phyloP scores from a whole-genome alignment of 2,888 invertebrate species.

The Chorisops tibialis region DNA sequence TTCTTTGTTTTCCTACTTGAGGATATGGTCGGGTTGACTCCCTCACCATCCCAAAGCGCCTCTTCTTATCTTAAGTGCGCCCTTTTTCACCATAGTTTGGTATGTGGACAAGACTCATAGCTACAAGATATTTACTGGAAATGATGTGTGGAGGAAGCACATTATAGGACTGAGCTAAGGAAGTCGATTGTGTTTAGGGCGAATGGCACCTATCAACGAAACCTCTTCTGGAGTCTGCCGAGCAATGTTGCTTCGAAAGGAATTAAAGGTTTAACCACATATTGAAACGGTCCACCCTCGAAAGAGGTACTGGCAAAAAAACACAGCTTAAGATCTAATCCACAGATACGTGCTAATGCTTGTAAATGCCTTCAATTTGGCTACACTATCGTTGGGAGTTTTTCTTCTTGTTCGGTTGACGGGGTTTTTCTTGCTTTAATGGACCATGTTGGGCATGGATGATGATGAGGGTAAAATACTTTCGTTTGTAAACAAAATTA shows the following conservation, averaged over 20 bases:
- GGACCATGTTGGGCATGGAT: neutral
- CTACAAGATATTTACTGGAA: neutral
- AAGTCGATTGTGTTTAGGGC: too few species aligned
- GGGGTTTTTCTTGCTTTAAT: neutral
- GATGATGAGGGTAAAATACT: neutral
- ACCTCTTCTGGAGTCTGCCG: neutral
- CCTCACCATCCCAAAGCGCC: too few species aligned
- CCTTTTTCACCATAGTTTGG: too few species aligned
- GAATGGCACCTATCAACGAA: too few species aligned
- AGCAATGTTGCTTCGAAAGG: neutral
- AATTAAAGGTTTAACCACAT: conserved; percentile 25
- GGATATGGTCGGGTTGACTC: too few species aligned
- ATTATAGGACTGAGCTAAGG: too few species aligned
- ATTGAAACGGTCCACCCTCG: conserved; percentile 16
- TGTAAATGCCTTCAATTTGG: conserved; percentile 31
- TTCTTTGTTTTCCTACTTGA: too few species aligned
- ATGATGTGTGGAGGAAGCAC: neutral
- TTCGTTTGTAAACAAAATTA: too few species aligned
- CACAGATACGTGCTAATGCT: conserved; percentile 33
- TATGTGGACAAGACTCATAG: too few species aligned
- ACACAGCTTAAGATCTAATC: conserved; percentile 30
- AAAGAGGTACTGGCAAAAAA: conserved; percentile 2
- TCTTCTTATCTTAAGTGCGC: too few species aligned
- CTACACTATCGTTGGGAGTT: conserved; percentile 5
- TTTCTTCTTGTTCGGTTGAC: conserved; percentile 1